Base-by-base conservation (phyloP, 2,797 vertebrate species). In the Sitta carolinensis region DNA sequence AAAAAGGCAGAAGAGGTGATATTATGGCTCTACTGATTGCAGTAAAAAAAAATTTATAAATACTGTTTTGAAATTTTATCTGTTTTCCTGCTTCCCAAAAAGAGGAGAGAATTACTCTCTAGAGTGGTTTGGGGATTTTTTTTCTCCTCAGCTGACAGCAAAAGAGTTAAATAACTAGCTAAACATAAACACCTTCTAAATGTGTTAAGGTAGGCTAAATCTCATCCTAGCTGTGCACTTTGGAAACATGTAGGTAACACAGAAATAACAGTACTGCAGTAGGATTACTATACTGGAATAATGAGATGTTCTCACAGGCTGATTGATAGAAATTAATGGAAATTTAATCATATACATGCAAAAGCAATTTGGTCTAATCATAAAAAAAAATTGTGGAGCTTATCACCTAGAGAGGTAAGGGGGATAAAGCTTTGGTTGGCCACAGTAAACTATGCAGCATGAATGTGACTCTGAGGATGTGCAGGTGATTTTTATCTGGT, bases 91-190 rank as follows among this genome's bases (percentile, higher is more conserved):
- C 12, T 57, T 59, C 12, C 43, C 38, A 19, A 84, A 70, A 61
- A 3, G 4, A 48, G 5, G 5, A 40, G 15, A 74, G 27, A 63
- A 67, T 55, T 70, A 63, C 8, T 48, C 8, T 42, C 10, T 45
- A 16, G 34, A n/a, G 21, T 14, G 11, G 13, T 17, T 57, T 22
- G 19, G 25, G 2, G 43, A 10, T 0, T 2, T 50, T 67, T 43
- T 79, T 59, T 34, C 13, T 38, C 13, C 20, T 38, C 30, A 38
- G 7, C 30, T 68, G 26, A 36, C 1, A 3, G 29, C 5, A 74
- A 84, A 81, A 61, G 5, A 9, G 8, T 47, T 54, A 45, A 32
- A 63, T 45, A 57, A 63, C 5, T 17, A 75, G 22, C 7, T 64
- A 72, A 55, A 74, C 21, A 43, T 13, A 62, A 50, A 54, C 4